Conservation (phyloP, 37 sponge, comb jelly and placozoan species). For the Lycopodina hypogea region DNA sequence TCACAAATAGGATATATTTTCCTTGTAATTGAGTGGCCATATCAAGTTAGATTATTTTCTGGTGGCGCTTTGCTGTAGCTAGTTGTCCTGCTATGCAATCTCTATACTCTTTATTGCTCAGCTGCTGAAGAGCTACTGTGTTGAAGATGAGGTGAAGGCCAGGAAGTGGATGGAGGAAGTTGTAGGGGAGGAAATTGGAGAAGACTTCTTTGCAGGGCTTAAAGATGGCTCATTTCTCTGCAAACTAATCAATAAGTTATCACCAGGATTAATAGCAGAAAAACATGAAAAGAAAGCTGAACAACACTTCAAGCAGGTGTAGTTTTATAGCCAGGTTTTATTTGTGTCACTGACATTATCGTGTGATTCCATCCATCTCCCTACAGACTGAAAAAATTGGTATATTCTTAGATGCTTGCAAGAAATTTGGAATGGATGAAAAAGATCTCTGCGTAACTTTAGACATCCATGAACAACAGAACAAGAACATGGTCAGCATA, state of each 20-base stretch:
- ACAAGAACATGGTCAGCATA: slow-evolving; percentile 44
- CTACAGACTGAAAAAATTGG: slow-evolving; percentile 53
- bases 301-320: slow-evolving; percentile 47
- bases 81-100: too few species aligned
- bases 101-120: neutral
- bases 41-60: too few species aligned
- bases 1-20: too few species aligned
- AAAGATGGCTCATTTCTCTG: slow-evolving; percentile 63
- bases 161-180: slow-evolving; percentile 66
- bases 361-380: neutral
- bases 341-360: too few species aligned
- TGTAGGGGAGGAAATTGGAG: slow-evolving; percentile 39
- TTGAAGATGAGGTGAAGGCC: slow-evolving; percentile 61
- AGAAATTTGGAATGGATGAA: slow-evolving; percentile 48
- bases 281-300: slow-evolving; percentile 32
- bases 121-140: slow-evolving; percentile 41
- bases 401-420: slow-evolving; percentile 54
- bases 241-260: slow-evolving; percentile 46
- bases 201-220: slow-evolving; percentile 42
- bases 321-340: too few species aligned
- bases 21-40: too few species aligned
- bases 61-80: too few species aligned
- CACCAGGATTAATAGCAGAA: slow-evolving; percentile 11
- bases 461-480: slow-evolving; percentile 50
- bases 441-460: slow-evolving; percentile 64